A percentile compares a stretch with the other conserved stretches of the same genome.
Conservation (phyloP, 1,140 invertebrate species). For the Bombus haemorrhoidalis region DNA sequence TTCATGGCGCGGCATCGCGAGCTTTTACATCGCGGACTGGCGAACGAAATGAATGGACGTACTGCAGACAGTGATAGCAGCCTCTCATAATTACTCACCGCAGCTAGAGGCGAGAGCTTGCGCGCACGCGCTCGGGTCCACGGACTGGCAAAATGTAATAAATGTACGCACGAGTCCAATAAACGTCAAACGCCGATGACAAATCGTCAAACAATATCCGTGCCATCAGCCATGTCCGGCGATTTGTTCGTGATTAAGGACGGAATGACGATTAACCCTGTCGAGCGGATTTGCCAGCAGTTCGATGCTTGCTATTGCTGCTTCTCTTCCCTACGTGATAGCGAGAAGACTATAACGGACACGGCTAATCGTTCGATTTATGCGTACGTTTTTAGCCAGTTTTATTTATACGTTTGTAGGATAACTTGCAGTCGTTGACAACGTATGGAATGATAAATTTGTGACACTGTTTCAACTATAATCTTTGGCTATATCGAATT, state of each 20-base stretch:
- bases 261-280: conserved; percentile 54
- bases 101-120: conserved; percentile 32
- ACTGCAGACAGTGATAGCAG: conserved; percentile 53
- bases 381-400: not conserved
- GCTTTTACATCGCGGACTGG: conserved; percentile 51
- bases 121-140: not conserved
- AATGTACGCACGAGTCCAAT: conserved; percentile 62
- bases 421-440: too few relatives aligned
- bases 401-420: not conserved
- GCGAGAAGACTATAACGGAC: not conserved
- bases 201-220: conserved; percentile 67
- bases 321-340: too few relatives aligned
- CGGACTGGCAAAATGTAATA: conserved; percentile 55
- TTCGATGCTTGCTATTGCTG: not conserved
- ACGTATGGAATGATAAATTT: too few relatives aligned
- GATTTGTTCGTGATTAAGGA: conserved; percentile 58
- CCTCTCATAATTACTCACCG: conserved; percentile 61
- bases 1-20: conserved; percentile 55
- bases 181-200: conserved; percentile 62
- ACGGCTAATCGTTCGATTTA: not conserved
- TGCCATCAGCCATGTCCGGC: conserved; percentile 39
- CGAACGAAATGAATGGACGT: conserved; percentile 59
- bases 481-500: too few relatives aligned
- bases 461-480: too few relatives aligned
- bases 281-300: conserved; percentile 12